Evolutionary conservation across 1,140 invertebrate species (phyloP).

Genomic region (Philaenus spumarius): DNA sequence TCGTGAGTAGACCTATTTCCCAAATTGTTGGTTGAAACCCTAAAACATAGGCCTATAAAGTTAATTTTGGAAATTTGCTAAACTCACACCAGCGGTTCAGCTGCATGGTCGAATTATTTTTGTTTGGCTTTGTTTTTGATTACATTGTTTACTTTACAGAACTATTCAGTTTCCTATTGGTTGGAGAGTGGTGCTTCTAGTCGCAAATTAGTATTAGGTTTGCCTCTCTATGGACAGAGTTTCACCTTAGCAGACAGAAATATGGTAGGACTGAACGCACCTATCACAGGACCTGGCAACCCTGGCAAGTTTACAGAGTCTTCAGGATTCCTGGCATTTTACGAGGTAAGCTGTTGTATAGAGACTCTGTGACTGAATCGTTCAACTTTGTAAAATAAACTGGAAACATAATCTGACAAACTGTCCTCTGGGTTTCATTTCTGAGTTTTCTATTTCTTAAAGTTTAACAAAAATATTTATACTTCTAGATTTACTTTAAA

Average conservation of each 20-base stretch:
- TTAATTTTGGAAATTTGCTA: no score
- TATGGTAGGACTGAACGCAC: conserved; percentile 46
- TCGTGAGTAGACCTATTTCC: no score
- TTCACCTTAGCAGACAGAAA: conserved; percentile 45
- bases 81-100: no score
- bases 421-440: no score
- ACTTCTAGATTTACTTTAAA: no score
- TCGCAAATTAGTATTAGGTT: conserved; percentile 58
- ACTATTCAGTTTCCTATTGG: conserved; percentile 56
- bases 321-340: conserved; percentile 57
- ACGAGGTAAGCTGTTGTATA: conserved; percentile 47
- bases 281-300: conserved; percentile 48
- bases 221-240: conserved; percentile 56
- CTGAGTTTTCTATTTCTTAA: no score
- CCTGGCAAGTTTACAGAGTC: conserved; percentile 54
- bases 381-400: not conserved
- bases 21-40: no score
- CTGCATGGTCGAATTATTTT: no score
- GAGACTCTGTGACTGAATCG: not conserved
- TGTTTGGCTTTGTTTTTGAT: no score
- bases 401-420: no score
- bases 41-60: no score
- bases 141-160: conserved; percentile 38
- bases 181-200: conserved; percentile 49
- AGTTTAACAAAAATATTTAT: no score